Base-by-base conservation (phyloP, 2,888 invertebrate genomes). In the Chymomyza amoena region DNA sequence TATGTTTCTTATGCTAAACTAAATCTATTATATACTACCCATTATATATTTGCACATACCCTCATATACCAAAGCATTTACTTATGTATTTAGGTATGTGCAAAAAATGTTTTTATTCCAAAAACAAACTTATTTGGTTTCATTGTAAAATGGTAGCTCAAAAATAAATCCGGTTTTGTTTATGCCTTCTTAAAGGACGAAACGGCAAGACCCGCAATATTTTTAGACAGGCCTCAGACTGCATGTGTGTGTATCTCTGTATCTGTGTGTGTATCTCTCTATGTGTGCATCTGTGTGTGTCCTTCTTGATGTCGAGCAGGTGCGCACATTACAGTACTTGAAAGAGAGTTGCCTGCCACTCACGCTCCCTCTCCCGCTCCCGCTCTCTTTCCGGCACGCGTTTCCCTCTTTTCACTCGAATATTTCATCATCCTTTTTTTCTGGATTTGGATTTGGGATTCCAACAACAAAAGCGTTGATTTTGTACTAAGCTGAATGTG, bases 251-350 rank as follows among this genome's bases (percentile, higher is more conserved):
- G 52, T 16, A n/a, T n/a, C n/a, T n/a, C n/a, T n/a, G n/a, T n/a
- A n/a, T n/a, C n/a, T n/a, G 63, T 39, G 60, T 59, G 59, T 28
- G 2, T 20, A 3, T 20, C 1, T 20, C 20, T 20, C 20, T 20
- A 32, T 60, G n/a, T n/a, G n/a, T n/a, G n/a, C n/a, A 32, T 60
- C 32, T 60, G n/a, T 60, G 60, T n/a, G n/a, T 60, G 39, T 32
- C 15, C 39, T 32, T 51, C 32, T 16, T 61, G 15, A 45, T 36
- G 54, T 32, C 39, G 69, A 62, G 64, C 74, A 72, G 69, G 76
- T 72, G 72, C 69, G 67, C 61, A 68, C 13, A n/a, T 25, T 25
- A 36, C 39, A 60, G 13, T 18, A 15, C 7, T 10, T 39, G 39
- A 13, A 39, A 45, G 61, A 72, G 64, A 63, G 67, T 45, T 13